Base-by-base conservation (phyloP, 2,888 invertebrate species). In the Periphyllus acericola region DNA sequence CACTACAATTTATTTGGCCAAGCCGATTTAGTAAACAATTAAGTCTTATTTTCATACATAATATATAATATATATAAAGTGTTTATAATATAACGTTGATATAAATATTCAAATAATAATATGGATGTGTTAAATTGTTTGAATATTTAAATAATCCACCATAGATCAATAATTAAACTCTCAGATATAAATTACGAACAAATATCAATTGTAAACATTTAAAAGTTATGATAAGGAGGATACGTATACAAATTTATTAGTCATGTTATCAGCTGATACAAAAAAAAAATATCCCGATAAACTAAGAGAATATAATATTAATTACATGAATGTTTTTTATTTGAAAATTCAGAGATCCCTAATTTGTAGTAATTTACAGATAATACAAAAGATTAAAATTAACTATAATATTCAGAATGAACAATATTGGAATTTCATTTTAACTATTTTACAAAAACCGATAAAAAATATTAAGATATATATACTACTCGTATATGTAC, bases 351-450 rank as follows among this genome's bases (percentile, higher is more conserved):
- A 46, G 14, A 2, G 40, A 40, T 40, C 8, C 40, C 6, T 40
- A 40, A 40, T 40, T 40, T 40, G 6, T 9, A 40, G 11, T 46
- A 46, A 46, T 46, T 46, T 60, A 29, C 68, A 29, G 71, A 71
- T 71, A 71, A 11, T 29, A 66, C n/a, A 6, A 60, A 36, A 83
- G 72, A 83, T 74, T 36, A 52, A 74, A 82, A 11, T 46, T 6
- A 29, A 46, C 17, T 46, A n/a, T 52, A 32, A 46, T 46, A 11
- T 83, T 75, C 40, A 60, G 29, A 25, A 75, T 40, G 29, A 40
- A 75, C 29, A 66, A 60, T 75, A 75, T 83, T 29, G 40, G 25
- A 83, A 75, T 74, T 75, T 36, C 3, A 5, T 55, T 52, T 2
- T 71, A 66, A 25, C 1, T 79, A 34, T 40, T 60, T 60, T 3